Base-by-base conservation (phyloP, 1,140 invertebrate genomes). In the Temnothorax longispinosus region DNA sequence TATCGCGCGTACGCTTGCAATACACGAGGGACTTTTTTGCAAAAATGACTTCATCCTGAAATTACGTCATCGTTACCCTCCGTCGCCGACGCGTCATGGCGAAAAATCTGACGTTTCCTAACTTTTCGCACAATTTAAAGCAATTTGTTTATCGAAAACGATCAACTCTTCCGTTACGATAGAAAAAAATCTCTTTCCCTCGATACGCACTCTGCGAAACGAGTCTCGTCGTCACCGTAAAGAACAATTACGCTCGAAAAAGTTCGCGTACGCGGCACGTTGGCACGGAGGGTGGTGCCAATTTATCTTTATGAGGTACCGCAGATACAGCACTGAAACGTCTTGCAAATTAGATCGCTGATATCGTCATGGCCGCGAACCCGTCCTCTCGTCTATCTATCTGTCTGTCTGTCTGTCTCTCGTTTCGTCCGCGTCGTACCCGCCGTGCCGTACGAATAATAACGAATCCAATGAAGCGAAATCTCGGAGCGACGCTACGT, bases 381-480 rank as follows among this genome's bases (percentile, higher is more conserved):
- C 41, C 18, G 21, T 38, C 32, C n/a, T 71, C 64, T 21, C 58
- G n/a, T 47, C 78, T 54, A 7, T 27, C 78, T n/a, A 15, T 77
- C 58, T 15, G 67, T n/a, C 44, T 21, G 67, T n/a, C 44, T 21
- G 18, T 71, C 32, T 47, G n/a, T 38, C 64, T 47, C 64, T 71
- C 75, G 64, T 80, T 86, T 80, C 64, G 41, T 27, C 27, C 27
- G 27, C 27, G 27, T 85, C 78, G 27, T 50, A 44, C 41, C n/a
- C 58, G 41, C 47, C 72, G 58, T 35, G 47, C 64, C 76, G 41
- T 81, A 86, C 77, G 85, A 86, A 86, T 86, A 86, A 86, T 86
- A 86, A 86, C 77, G 77, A 86, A 86, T 82, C 85, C 77, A 86
- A 86, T 86, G 77, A 86, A 82, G 44, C 76, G 50, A 67, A 82